Percentiles rank a stretch among this genome's conserved stretches.
These are phyloP conservation scores for Romanogobio albipinnatus DNA, from an alignment of 2,113 vertebrate genomes.

Conservation along the genomic window DNA sequence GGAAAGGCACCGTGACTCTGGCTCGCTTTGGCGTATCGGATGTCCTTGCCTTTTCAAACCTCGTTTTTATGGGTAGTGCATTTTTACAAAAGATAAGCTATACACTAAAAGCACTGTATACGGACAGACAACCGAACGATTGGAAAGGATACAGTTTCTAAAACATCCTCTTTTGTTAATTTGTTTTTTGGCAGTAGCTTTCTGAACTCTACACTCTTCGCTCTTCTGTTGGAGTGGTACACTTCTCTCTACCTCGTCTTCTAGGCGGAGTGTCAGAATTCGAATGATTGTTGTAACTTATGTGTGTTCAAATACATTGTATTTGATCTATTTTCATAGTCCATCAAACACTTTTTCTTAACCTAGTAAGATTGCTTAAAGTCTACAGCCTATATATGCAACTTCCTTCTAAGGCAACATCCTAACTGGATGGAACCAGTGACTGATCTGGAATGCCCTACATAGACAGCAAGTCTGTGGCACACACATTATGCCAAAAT, in stretches of 20 bases:
- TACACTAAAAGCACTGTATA: conserved; percentile 14
- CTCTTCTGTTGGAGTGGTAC: not conserved
- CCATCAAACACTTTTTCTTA: not conserved
- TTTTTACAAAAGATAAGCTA: conserved; percentile 25
- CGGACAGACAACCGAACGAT: not conserved
- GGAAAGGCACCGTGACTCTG: not conserved
- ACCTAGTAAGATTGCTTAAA: not conserved
- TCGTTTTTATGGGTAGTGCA: not conserved
- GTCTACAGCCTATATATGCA: not conserved
- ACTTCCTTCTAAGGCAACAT: not conserved
- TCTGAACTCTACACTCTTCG: not conserved
- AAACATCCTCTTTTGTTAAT: not conserved
- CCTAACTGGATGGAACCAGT: not conserved
- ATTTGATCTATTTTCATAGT: not conserved
- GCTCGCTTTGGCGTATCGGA: not conserved
- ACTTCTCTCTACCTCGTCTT: not conserved
- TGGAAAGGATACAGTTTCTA: not conserved
- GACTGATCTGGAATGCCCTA: not conserved
- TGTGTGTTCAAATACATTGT: not conserved
- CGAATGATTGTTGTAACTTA: not conserved
- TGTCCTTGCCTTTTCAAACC: conserved; percentile 10
- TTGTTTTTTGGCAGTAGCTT: not conserved
- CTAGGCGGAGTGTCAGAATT: not conserved
- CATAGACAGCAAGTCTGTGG: not conserved
- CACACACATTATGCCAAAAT: too few relatives aligned